Evolutionary conservation across 37 sponge, comb jelly and placozoan species (phyloP), one percentile per base, ranked within the genome.

Genomic region (Petrosia ficiformis): DNA sequence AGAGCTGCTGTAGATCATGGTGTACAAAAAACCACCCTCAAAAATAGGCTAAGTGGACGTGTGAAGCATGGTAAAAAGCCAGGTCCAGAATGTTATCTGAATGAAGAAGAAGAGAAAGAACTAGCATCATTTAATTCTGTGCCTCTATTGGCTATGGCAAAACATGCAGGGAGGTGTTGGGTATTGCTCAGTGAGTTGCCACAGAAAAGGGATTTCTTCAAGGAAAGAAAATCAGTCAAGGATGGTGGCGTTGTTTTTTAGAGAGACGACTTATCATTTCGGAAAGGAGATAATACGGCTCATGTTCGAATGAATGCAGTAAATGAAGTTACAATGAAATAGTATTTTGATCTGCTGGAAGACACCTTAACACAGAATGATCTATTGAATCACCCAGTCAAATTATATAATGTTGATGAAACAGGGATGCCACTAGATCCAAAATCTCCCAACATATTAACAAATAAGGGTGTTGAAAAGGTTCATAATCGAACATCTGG

Each of bases 111-210:
- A n/a, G n/a, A n/a, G n/a, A n/a, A n/a, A n/a, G n/a, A n/a, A n/a
- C n/a, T n/a, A n/a, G n/a, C n/a, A n/a, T n/a, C n/a, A 71, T 65
- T 26, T 22, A 59, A 41, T 58, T 44, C 10, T 80, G 71, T 33
- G 72, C 71, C 14, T 4, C 70, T 36, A 33, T 71, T 61, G 81
- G 81, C n/a, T 81, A 81, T 81, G 74, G 81, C 5, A 81, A 72
- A 60, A 72, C 74, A 32, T 10, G 74, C 24, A 72, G 40, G 2
- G 36, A 81, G 25, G 38, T 81, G 0, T n/a, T n/a, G n/a, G n/a
- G n/a, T n/a, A n/a, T n/a, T n/a, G n/a, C n/a, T n/a, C n/a, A n/a
- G n/a, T n/a, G 44, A 65, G 31, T 65, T 43, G 80, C 65, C 44
- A 37, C 29, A 10, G 80, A 80, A 40, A 80, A 71, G 26, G 72